Evolutionary conservation across 2,888 invertebrate genomes (phyloP).

Genomic region (Pterostichus niger): DNA sequence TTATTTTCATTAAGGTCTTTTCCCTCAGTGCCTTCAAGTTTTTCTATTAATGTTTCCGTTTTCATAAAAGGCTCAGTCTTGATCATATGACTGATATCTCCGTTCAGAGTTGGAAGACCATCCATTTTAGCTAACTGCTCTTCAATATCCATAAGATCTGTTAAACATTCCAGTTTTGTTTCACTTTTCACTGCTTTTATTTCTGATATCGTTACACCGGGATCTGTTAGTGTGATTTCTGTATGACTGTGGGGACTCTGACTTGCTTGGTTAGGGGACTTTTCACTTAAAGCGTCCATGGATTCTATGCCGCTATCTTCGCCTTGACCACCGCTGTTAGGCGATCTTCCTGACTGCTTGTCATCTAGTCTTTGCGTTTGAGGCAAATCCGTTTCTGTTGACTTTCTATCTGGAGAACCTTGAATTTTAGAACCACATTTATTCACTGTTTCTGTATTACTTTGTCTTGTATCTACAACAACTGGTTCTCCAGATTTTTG

Average conservation of each 20-base stretch:
- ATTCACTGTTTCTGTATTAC: background rate
- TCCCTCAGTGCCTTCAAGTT: constrained; percentile 67
- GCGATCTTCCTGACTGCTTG: constrained; percentile 73
- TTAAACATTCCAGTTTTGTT: constrained; percentile 75
- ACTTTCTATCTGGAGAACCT: constrained; percentile 49
- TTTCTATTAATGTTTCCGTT: constrained; percentile 66
- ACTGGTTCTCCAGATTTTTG: constrained; percentile 40
- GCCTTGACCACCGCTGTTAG: constrained; percentile 80
- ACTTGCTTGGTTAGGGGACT: constrained; percentile 92
- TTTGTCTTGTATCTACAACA: constrained; percentile 53
- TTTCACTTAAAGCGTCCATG: constrained; percentile 96
- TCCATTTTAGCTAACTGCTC: constrained; percentile 86
- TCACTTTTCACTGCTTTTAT: constrained; percentile 56
- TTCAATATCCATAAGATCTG: constrained; percentile 83
- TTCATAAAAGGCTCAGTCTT: constrained; percentile 66
- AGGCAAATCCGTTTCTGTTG: constrained; percentile 51
- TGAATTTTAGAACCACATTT: constrained; percentile 16
- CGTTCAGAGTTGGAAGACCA: constrained; percentile 78
- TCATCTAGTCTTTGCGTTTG: constrained; percentile 68
- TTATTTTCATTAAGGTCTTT: constrained; percentile 74
- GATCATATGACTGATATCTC: constrained; percentile 70
- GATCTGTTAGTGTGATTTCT: constrained; percentile 75
- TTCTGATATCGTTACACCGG: constrained; percentile 67
- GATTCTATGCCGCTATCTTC: constrained; percentile 96
- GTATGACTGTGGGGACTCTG: constrained; percentile 83